phyloP scores from a whole-genome alignment of 2,888 invertebrate species.

The Strigamia maritima region DNA sequence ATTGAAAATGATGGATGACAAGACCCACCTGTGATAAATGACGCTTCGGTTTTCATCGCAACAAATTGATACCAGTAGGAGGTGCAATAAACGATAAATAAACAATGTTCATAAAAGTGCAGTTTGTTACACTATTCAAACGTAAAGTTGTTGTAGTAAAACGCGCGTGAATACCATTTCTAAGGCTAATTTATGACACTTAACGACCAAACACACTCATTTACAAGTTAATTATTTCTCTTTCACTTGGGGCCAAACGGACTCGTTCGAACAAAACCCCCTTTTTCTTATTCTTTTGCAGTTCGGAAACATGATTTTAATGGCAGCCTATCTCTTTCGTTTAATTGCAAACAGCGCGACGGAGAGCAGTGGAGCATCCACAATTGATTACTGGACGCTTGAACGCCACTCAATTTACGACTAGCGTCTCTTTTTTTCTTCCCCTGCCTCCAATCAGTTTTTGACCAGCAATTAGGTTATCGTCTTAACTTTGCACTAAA shows the following conservation, averaged over 20 bases:
- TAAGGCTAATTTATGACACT: conserved; percentile 14
- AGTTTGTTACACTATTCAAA: background rate
- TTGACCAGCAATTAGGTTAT: conserved; percentile 22
- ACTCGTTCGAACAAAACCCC: conserved; percentile 20
- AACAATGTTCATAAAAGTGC: background rate
- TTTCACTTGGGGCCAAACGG: conserved; percentile 20
- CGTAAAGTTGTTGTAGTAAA: background rate
- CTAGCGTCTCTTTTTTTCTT: background rate
- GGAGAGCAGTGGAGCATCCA: conserved; percentile 21
- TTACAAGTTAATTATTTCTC: conserved; percentile 24
- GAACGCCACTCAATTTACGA: conserved; percentile 27
- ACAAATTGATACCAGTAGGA: background rate
- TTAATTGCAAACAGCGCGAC: conserved; percentile 29
- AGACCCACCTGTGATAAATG: background rate
- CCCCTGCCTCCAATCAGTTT: background rate
- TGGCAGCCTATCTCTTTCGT: conserved; percentile 9
- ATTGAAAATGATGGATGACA: background rate
- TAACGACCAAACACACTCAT: conserved; percentile 21
- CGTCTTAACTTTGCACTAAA: conserved; percentile 1
- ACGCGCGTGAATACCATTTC: background rate
- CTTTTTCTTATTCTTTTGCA: conserved; percentile 20
- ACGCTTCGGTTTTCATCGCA: conserved; percentile 1
- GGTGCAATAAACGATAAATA: background rate
- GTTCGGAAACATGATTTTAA: conserved; percentile 12
- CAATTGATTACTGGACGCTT: conserved; percentile 27